Base-by-base conservation (phyloP, 2,888 invertebrate genomes). In the Coelinius sp. region DNA sequence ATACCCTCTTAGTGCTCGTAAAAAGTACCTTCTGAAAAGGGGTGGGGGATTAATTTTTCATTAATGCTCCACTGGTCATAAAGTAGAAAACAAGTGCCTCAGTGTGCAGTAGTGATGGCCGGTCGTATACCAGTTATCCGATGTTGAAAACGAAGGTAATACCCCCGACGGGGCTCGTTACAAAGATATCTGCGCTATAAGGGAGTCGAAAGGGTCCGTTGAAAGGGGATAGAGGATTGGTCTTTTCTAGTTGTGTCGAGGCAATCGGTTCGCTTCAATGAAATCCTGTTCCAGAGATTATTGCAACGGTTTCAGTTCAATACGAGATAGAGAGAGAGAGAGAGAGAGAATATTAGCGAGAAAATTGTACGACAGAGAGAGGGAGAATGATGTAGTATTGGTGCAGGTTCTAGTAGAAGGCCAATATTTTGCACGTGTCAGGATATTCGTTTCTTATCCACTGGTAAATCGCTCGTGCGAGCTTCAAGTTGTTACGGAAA, bases 241-340 rank as follows among this genome's bases (percentile, higher is more conserved):
- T 46, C 64, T 68, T 63, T 63, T 53, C 31, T 44, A 41, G 68
- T 20, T 62, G 64, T 31, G 46, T 27, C 66, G 74, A 73, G 46
- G 81, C 78, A 75, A 84, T 83, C 77, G 79, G 78, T 75, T 77
- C 77, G 77, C 76, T 82, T 74, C 80, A 78, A 84, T 84, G 80
- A 84, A 82, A 83, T 80, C 81, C 80, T 78, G 78, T 80, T 81
- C 77, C 78, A 68, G 76, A 80, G 81, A 79, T 84, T 83, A 82
- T 82, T 81, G 81, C 79, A 75, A 68, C 73, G 77, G 82, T 81
- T 81, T 80, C 81, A 77, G 76, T 81, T 76, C 73, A 65, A 49
- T 41, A 63, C 41, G 41, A 63, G 38, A 14, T n/a, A 41, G 41
- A 41, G n/a, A 41, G 31, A 31, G 59, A 59, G 38, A 14, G 25